Evolutionary conservation across 2,113 vertebrate genomes (phyloP), one percentile per base, ranked within the genome.

Genomic region (Donacobius atricapilla): DNA sequence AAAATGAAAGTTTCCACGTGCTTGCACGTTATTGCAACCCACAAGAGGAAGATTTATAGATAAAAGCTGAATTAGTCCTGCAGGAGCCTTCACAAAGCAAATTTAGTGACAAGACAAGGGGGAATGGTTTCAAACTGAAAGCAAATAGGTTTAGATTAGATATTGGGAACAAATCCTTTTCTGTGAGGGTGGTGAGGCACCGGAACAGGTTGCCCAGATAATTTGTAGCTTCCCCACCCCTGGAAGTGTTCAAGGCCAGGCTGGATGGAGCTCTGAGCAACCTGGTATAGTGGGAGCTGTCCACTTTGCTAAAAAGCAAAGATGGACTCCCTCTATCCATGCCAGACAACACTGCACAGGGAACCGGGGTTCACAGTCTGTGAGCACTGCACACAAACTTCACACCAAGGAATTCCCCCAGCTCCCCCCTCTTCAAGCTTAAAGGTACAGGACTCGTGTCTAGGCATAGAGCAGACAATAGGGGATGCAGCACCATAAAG

Each of bases 371-470:
- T n/a, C n/a, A 28, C 8, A 28, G 11, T 23, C 15, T 28, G 75
- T 14, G 60, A 64, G 39, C 76, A 11, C 7, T 10, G 76, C 37
- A 22, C 76, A 64, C 60, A 10, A 50, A 78, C 35, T 27, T 9
- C 2, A 1, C 0, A 0, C 45, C 1, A 1, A 51, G 37, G 31
- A 63, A 44, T 6, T 14, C 39, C 39, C 31, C 37, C 9, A 1
- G 37, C 30, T 51, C 23, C 37, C 33, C 24, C 35, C 19, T 61
- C 57, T 13, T 5, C 7, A 3, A 75, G n/a, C 25, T 6, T 23
- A 31, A 19, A 31, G 14, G 14, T 12, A 23, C 42, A 58, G 48
- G 31, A 65, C 31, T 19, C 19, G 2, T 24, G 33, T 19, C 33
- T 53, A 20, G 25, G 11, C 76, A 53, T 1, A 79, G 31, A 35